Conservation (phyloP, 2,113 vertebrate genomes). For the Sturnus vulgaris region DNA sequence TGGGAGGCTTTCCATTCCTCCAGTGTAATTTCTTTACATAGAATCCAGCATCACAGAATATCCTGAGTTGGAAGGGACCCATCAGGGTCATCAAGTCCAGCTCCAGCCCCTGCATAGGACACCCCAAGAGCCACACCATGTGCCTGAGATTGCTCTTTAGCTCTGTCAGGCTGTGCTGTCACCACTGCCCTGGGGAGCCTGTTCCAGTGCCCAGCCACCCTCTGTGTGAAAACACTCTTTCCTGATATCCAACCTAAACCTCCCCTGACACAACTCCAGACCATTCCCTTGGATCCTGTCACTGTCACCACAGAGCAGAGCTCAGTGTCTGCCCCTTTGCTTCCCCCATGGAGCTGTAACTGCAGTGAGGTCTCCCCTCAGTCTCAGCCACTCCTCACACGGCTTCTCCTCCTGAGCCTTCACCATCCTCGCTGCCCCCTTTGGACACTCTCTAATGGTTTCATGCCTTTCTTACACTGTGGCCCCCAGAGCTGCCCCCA, state of each 20-base stretch:
- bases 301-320: too few relatives aligned
- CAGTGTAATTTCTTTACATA: background rate
- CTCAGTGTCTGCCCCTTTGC: background rate
- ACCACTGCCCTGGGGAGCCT: background rate
- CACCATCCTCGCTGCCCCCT: rapidly evolving
- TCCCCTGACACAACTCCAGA: background rate
- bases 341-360: rapidly evolving
- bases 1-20: background rate
- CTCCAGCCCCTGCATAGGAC: background rate
- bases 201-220: rapidly evolving
- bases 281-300: rapidly evolving
- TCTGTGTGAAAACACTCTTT: background rate
- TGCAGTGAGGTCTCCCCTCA: background rate
- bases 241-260: too few relatives aligned
- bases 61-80: background rate
- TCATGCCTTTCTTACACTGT: rapidly evolving
- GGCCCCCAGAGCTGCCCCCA: background rate
- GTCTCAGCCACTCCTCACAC: rapidly evolving
- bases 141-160: background rate
- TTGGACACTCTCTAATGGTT: rapidly evolving
- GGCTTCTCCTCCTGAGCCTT: rapidly evolving
- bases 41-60: background rate
- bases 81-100: background rate
- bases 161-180: background rate
- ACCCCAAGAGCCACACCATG: background rate